Conservation (phyloP, 1,140 invertebrate genomes). For the Neoseiulus cucumeris region DNA sequence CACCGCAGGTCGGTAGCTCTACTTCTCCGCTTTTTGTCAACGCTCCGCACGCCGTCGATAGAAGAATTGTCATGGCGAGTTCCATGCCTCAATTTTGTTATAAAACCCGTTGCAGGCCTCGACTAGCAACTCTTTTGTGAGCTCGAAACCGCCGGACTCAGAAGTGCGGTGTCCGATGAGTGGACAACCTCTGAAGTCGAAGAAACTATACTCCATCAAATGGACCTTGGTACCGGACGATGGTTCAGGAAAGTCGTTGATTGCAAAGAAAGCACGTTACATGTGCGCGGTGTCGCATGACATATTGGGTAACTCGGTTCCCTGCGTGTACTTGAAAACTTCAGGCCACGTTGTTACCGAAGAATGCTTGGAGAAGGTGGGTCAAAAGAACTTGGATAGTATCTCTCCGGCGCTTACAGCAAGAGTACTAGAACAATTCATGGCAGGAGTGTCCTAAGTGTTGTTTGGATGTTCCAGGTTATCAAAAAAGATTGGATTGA, state of each 20-base stretch:
- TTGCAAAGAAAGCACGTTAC: slow-evolving; percentile 43
- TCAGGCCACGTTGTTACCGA: slow-evolving; percentile 90
- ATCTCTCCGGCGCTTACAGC: neutral
- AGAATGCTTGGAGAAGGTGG: slow-evolving; percentile 75
- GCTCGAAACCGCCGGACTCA: slow-evolving; percentile 36
- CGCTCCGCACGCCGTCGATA: too few relatives aligned
- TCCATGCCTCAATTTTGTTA: too few relatives aligned
- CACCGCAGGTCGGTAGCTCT: slow-evolving; percentile 52
- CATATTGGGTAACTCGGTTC: slow-evolving; percentile 76
- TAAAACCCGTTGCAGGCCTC: neutral
- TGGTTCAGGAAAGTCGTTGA: slow-evolving; percentile 37
- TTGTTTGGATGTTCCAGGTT: slow-evolving; percentile 26
- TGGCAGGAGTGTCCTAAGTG: too few relatives aligned
- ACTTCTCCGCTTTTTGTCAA: too few relatives aligned
- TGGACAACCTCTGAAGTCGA: slow-evolving; percentile 63
- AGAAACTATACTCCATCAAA: slow-evolving; percentile 80
- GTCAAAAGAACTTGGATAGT: neutral
- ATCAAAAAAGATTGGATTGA: slow-evolving; percentile 94
- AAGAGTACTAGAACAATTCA: too few relatives aligned
- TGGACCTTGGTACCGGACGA: slow-evolving; percentile 61
- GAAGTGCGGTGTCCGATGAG: slow-evolving; percentile 86
- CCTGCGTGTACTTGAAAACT: slow-evolving; percentile 70
- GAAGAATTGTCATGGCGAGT: too few relatives aligned
- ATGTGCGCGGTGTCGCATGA: slow-evolving; percentile 96
- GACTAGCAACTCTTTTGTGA: slow-evolving; percentile 7